A percentile compares a stretch with the other conserved stretches of the same genome.
Conservation (phyloP, 2,797 vertebrate species). For the Pseudopleuronectes americanus region DNA sequence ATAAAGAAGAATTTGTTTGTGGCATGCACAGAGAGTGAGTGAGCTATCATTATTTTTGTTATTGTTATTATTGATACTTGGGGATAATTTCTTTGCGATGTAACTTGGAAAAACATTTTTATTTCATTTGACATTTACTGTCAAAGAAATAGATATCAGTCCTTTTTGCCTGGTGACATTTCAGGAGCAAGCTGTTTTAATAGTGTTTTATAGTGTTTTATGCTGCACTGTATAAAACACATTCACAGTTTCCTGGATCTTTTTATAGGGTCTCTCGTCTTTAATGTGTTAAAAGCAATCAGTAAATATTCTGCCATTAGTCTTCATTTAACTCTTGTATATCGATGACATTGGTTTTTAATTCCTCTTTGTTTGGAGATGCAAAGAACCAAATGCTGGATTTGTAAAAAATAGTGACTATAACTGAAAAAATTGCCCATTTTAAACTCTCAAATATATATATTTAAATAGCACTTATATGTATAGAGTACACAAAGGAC, state of each 20-base stretch:
- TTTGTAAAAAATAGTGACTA: no score
- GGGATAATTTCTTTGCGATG: no score
- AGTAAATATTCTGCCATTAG: background rate
- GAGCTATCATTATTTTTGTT: conserved; percentile 5
- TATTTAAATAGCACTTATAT: no score
- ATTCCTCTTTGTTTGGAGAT: background rate
- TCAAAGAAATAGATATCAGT: no score
- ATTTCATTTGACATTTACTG: no score
- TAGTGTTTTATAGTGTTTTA: background rate
- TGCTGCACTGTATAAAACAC: no score
- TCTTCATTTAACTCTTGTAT: background rate
- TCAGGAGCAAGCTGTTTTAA: background rate
- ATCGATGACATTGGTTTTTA: background rate
- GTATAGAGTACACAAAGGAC: no score
- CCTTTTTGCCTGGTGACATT: conserved; percentile 3
- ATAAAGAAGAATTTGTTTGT: conserved; percentile 59
- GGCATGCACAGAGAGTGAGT: conserved; percentile 16
- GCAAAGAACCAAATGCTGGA: no score
- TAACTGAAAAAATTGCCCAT: no score
- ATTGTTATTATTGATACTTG: conserved; percentile 28
- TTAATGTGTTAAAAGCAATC: background rate
- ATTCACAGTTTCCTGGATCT: background rate
- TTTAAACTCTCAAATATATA: no score
- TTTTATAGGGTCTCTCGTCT: background rate
- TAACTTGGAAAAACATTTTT: no score